phyloP scores from a whole-genome alignment of 2,113 vertebrate species.

The Callaeas wilsoni region DNA sequence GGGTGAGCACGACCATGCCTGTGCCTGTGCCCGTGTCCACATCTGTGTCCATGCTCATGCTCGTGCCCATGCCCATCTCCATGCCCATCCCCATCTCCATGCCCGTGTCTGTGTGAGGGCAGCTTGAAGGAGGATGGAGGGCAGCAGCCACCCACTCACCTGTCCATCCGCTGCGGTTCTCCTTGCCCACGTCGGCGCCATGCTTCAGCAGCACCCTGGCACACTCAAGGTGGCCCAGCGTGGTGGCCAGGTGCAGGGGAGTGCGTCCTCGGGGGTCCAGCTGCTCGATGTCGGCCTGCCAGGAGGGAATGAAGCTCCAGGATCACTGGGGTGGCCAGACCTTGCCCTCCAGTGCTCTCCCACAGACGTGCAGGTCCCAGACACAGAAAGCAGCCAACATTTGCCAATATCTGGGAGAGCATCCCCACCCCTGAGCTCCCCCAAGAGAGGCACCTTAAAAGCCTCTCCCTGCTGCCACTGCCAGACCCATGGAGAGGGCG shows the following conservation, averaged over 20 bases:
- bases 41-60: too few relatives aligned
- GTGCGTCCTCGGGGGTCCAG: constrained; percentile 93
- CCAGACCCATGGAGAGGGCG: not conserved
- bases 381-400: not conserved
- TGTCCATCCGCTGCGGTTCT: constrained; percentile 96
- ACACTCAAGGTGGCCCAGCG: constrained; percentile 89
- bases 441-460: not conserved
- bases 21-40: not conserved
- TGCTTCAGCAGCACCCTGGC: constrained; percentile 87
- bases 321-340: rapidly evolving
- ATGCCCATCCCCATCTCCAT: not conserved
- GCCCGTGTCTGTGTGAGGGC: not conserved
- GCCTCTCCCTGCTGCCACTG: not conserved
- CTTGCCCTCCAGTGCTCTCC: not conserved
- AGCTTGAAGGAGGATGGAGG: not conserved
- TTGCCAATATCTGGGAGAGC: not conserved
- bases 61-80: rapidly evolving
- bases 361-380: not conserved
- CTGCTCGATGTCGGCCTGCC: constrained; percentile 84
- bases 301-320: not conserved
- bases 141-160: constrained; percentile 64
- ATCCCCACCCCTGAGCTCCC: not conserved
- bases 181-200: constrained; percentile 90
- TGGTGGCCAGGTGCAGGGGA: constrained; percentile 92
- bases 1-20: rapidly evolving